Evolutionary conservation across 1,140 invertebrate species (phyloP), one percentile per base, ranked within the genome.

Genomic region (Galleria mellonella): DNA sequence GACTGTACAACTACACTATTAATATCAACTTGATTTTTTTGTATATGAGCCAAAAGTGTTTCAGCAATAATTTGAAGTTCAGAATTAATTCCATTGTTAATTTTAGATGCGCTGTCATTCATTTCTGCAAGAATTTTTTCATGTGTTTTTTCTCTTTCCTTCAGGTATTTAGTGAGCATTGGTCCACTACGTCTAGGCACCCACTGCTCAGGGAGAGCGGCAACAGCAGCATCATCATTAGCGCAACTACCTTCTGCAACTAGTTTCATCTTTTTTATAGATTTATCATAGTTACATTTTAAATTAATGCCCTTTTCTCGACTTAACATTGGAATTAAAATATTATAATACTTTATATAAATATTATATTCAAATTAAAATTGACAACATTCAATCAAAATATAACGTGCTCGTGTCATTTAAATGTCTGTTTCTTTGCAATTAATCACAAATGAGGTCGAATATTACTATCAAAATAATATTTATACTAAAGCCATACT

Each of bases 161-260:
- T 65, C 1, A 83, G 59, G 52, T 72, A 83, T 13, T 72, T 72
- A 1, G 17, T 46, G 11, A 83, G 66, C 9, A 51, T 63, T 4
- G 63, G 36, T 5, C 74, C 67, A 15, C 67, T 52, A n/a, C 51
- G 58, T 47, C 51, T 60, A 9, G 68, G 70, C 9, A 36, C 40
- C 70, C 64, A 76, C 2, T 70, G 11, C 10, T 69, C 53, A 6
- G 78, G 78, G 17, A 79, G 43, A 4, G 69, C 42, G 0, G 66
- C 70, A 0, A 72, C 70, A 1, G 68, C 75, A 15, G 63, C 59
- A 1, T 55, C 37, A 45, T 83, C 78, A 15, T 72, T 56, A n/a
- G 64, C 43, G 41, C 63, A 79, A 11, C 57, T 51, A 6, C 47
- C 23, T 4, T 23, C 6, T 8, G 54, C 62, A 4, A 61, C 46